Evolutionary conservation across 2,888 invertebrate species (phyloP).

Genomic region (Drosophila parthenogenetica): DNA sequence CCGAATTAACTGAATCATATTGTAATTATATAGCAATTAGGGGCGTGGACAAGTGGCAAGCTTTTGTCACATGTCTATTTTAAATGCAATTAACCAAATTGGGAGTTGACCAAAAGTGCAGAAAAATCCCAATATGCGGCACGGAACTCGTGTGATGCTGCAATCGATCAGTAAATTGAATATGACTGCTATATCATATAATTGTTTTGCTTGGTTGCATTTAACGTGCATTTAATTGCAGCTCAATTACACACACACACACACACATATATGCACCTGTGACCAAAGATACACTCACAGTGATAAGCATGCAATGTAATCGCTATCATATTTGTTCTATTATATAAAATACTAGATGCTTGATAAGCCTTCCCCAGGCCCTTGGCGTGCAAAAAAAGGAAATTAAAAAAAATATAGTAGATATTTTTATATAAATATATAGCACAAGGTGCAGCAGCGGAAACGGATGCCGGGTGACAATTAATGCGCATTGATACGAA

Average conservation of each 20-base stretch:
- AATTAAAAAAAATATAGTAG: neutral
- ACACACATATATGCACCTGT: neutral
- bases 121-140: neutral
- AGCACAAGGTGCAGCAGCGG: constrained; percentile 70
- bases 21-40: constrained; percentile 77
- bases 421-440: constrained; percentile 13
- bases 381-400: constrained; percentile 16
- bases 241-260: constrained; percentile 48
- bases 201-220: constrained; percentile 61
- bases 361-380: constrained; percentile 40
- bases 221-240: constrained; percentile 72
- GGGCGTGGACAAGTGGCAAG: constrained; percentile 37
- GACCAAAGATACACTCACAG: constrained; percentile 35
- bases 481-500: constrained; percentile 51
- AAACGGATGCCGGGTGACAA: constrained; percentile 67
- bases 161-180: constrained; percentile 22
- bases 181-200: constrained; percentile 31
- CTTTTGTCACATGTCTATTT: constrained; percentile 43
- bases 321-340: constrained; percentile 30
- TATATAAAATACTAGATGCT: constrained; percentile 45
- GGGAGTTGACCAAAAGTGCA: neutral
- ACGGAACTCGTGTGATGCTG: constrained; percentile 62
- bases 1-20: constrained; percentile 57
- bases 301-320: constrained; percentile 39
- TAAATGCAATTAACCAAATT: constrained; percentile 48